A percentile compares a stretch with the other conserved stretches of the same genome.
phyloP scores from a whole-genome alignment of 2,797 vertebrate genomes.

The Oophaga sylvatica region DNA sequence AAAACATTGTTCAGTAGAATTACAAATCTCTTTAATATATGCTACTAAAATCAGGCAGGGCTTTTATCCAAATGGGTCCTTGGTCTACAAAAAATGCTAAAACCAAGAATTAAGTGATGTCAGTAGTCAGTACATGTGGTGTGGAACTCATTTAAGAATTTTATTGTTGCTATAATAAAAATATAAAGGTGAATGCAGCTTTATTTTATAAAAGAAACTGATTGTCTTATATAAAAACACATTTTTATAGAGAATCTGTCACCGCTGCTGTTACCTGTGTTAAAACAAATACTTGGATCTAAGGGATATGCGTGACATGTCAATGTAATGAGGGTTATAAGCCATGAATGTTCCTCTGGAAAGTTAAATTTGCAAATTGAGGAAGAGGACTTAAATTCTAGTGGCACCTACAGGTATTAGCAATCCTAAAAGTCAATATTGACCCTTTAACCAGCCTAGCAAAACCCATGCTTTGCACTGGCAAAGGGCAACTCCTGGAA shows the following conservation, averaged over 20 bases:
- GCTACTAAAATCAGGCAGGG: slow-evolving; percentile 12
- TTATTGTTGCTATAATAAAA: slow-evolving; percentile 2
- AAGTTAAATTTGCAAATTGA: too few relatives aligned
- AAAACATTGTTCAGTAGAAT: slow-evolving; percentile 1
- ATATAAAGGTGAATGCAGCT: not conserved
- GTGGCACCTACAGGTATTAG: too few relatives aligned
- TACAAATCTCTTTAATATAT: slow-evolving; percentile 38
- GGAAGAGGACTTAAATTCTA: too few relatives aligned
- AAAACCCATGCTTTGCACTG: too few relatives aligned
- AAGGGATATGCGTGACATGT: too few relatives aligned
- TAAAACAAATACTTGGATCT: too few relatives aligned
- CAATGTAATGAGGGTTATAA: too few relatives aligned
- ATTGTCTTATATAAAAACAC: not conserved
- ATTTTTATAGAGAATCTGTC: not conserved
- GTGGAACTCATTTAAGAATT: not conserved
- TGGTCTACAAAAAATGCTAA: not conserved
- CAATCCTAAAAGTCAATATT: too few relatives aligned
- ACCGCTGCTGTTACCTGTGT: not conserved
- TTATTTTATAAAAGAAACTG: not conserved
- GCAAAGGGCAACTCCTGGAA: too few relatives aligned
- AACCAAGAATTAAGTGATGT: not conserved
- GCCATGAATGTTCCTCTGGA: too few relatives aligned
- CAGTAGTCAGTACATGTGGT: not conserved
- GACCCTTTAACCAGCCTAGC: too few relatives aligned
- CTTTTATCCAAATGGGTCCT: slow-evolving; percentile 28